Base-by-base conservation (phyloP, 1,140 invertebrate genomes). In the Megalonaias nervosa region DNA sequence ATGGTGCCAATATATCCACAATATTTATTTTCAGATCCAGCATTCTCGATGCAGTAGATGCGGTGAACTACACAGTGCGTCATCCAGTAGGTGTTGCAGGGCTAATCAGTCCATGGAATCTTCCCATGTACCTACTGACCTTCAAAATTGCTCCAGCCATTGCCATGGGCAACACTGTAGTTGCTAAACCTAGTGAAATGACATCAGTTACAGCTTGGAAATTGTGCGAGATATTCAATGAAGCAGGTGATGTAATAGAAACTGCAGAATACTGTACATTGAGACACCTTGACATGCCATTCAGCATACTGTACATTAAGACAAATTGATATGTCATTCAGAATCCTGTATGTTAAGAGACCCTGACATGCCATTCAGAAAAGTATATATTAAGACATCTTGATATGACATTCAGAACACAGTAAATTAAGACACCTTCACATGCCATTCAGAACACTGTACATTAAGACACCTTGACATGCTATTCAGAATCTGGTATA, bases 111-210 rank as follows among this genome's bases (percentile, higher is more conserved):
- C 93, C 93, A 13, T 94, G 93, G 93, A 94, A 94, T 88, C 87
- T 94, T 6, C 93, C 93, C 3, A 79, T 94, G 9, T 94, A 94
- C 82, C 89, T 94, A 48, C 86, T 94, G 9, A 92, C 92, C 62
- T 93, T 93, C 81, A 93, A 93, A 81, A 78, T 94, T 9, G 93
- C 93, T 13, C 93, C 93, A 48, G 93, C 93, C 19, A 81, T 94
- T n/a, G 92, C 92, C 4, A 85, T 85, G 67, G 93, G 93, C 21
- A 93, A 93, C 85, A 93, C 93, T 19, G 92, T 93, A 2, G 93
- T 94, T 5, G 92, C 91, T 57, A 94, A 94, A 77, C 93, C 93
- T 3, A 93, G 92, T 85, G 93, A 94, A 85, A 88, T 94, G 85
- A 94, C 93, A 1, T 93, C 93, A 13, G 90, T 93, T 0, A 93